Percentiles rank a stretch among this genome's conserved stretches.
phyloP scores from a whole-genome alignment of 1,140 invertebrate genomes.

The Arion vulgaris region DNA sequence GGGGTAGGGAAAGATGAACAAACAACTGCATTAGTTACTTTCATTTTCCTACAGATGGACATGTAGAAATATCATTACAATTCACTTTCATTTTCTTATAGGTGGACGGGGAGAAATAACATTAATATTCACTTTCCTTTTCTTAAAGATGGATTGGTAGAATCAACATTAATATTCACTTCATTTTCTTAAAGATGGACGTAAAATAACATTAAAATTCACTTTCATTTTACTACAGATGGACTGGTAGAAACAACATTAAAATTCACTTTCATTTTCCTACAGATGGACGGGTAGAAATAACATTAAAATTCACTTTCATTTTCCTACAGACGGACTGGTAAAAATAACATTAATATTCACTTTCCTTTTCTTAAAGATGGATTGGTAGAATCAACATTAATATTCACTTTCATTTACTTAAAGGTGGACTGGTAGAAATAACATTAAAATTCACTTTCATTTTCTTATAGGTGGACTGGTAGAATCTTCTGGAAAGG shows the following conservation, averaged over 20 bases:
- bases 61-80: not conserved
- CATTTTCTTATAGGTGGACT: conserved; percentile 51
- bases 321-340: not conserved
- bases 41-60: not conserved
- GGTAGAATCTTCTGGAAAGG: conserved; percentile 52
- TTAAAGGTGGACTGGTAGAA: conserved; percentile 49
- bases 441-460: too few species aligned
- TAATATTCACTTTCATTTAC: not conserved
- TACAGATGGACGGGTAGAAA: too few species aligned
- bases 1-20: too few species aligned
- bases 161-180: too few species aligned
- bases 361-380: not conserved
- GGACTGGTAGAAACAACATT: too few species aligned
- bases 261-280: not conserved
- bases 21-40: too few species aligned
- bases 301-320: not conserved
- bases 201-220: too few species aligned
- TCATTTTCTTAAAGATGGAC: too few species aligned
- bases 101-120: not conserved
- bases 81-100: not conserved
- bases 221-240: too few species aligned
- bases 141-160: not conserved
- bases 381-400: not conserved
- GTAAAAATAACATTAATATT: not conserved
- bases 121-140: not conserved